These are phyloP conservation scores for Apodemia mormo DNA, from an alignment of 2,888 invertebrate species.

Conservation along the genomic window DNA sequence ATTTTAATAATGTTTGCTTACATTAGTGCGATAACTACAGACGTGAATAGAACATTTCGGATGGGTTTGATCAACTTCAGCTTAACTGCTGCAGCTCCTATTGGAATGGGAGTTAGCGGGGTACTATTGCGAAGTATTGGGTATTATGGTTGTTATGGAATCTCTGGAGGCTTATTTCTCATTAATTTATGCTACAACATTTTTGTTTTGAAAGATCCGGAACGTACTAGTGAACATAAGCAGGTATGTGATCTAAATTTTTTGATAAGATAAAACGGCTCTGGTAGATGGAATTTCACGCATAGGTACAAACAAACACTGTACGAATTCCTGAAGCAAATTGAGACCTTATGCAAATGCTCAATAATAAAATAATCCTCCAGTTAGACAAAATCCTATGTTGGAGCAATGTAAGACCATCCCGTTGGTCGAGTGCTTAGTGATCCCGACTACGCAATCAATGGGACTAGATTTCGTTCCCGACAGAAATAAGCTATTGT, in stretches of 20 bases:
- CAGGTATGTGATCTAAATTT: not conserved
- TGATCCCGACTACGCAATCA: too few species aligned
- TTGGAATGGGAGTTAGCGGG: slow-evolving; percentile 72
- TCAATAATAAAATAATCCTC: too few species aligned
- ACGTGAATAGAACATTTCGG: slow-evolving; percentile 80
- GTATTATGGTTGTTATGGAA: slow-evolving; percentile 77
- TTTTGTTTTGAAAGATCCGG: slow-evolving; percentile 62
- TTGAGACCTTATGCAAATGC: too few species aligned
- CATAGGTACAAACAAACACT: too few species aligned
- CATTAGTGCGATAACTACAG: slow-evolving; percentile 81
- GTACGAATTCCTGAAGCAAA: too few species aligned
- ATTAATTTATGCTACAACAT: slow-evolving; percentile 71
- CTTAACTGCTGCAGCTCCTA: slow-evolving; percentile 74
- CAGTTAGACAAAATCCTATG: too few species aligned
- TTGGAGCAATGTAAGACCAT: too few species aligned
- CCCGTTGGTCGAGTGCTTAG: too few species aligned
- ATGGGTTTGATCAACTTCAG: slow-evolving; percentile 79
- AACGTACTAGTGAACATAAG: not conserved
- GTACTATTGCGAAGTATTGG: slow-evolving; percentile 65
- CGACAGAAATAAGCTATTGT: too few species aligned
- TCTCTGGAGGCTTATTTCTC: slow-evolving; percentile 64
- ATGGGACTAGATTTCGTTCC: too few species aligned
- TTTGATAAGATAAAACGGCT: too few species aligned
- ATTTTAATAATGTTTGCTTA: slow-evolving; percentile 83
- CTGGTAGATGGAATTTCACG: too few species aligned